Evolutionary conservation across 2,888 invertebrate genomes (phyloP).

Genomic region (Steinernema scapterisci): DNA sequence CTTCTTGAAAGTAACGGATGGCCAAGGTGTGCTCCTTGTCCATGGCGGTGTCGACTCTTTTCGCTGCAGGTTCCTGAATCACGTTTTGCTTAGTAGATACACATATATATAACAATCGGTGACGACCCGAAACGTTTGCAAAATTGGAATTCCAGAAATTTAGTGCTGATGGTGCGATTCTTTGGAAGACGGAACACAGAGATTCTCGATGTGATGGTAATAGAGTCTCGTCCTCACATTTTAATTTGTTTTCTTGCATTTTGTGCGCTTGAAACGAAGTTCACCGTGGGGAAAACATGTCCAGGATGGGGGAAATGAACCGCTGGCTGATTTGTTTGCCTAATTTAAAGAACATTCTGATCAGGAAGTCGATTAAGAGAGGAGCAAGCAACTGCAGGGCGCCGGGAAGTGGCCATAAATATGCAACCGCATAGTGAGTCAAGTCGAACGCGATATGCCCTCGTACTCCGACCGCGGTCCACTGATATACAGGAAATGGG

Average conservation of each 20-base stretch:
- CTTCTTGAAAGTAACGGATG: conserved; percentile 26
- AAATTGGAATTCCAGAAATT: too few species aligned
- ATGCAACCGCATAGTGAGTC: background rate
- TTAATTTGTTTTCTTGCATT: too few species aligned
- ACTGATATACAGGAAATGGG: conserved; percentile 18
- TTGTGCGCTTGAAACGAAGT: too few species aligned
- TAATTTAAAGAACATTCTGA: background rate
- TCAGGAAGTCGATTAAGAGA: background rate
- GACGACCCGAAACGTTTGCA: too few species aligned
- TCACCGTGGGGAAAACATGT: too few species aligned
- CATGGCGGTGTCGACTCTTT: background rate
- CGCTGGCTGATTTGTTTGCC: background rate
- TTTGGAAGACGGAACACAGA: too few species aligned
- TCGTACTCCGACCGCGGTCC: background rate
- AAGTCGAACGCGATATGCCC: background rate
- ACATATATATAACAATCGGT: too few species aligned
- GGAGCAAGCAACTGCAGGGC: background rate
- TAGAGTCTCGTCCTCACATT: too few species aligned
- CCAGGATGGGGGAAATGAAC: too few species aligned
- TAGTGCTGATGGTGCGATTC: too few species aligned
- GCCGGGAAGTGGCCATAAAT: background rate
- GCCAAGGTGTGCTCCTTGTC: conserved; percentile 28
- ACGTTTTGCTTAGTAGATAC: too few species aligned
- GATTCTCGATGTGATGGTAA: too few species aligned
- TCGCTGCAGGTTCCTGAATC: background rate